phyloP scores from a whole-genome alignment of 2,797 vertebrate species.

The Taeniopygia guttata region DNA sequence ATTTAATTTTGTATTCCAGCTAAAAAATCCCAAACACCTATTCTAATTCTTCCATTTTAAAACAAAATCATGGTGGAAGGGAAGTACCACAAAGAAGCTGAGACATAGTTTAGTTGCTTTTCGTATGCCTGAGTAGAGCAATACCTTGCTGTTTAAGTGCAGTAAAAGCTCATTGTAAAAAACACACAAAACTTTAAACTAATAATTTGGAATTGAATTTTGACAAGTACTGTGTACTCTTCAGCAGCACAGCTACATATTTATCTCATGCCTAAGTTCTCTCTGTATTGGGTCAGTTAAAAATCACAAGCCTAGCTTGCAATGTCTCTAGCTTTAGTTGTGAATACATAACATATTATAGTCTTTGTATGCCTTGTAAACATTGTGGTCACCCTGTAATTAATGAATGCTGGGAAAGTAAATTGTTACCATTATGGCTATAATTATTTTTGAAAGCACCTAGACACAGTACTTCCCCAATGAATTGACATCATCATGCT shows the following conservation, averaged over 20 bases:
- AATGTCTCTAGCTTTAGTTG: background rate
- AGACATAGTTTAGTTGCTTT: background rate
- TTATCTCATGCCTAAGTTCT: background rate
- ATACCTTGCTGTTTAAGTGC: background rate
- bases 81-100: background rate
- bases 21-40: background rate
- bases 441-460: constrained; percentile 31
- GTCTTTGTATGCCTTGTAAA: background rate
- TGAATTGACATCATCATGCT: background rate
- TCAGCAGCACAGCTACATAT: background rate
- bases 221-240: background rate
- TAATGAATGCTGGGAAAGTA: background rate
- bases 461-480: background rate
- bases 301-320: background rate
- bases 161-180: background rate
- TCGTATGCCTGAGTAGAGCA: background rate
- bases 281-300: background rate
- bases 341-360: background rate
- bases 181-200: background rate
- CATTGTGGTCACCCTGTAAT: background rate
- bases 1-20: background rate
- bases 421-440: background rate
- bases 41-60: background rate
- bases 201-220: background rate
- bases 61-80: background rate